Evolutionary conservation across 2,797 vertebrate genomes (phyloP).

Genomic region (Argya squamiceps): DNA sequence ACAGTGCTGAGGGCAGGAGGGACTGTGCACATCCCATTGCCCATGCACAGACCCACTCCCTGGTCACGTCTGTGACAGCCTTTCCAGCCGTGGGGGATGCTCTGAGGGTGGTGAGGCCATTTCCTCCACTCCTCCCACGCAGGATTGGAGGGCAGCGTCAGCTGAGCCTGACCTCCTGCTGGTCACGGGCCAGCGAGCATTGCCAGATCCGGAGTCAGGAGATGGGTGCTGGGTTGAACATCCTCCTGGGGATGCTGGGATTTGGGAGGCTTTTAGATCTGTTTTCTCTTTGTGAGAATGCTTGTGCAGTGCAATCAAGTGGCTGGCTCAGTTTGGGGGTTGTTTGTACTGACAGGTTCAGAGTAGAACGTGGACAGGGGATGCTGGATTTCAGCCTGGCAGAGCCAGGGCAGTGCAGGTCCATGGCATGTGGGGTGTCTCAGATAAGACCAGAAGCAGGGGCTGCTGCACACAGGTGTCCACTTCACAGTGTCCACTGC

Average conservation of each 20-base stretch:
- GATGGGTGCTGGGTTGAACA: not conserved
- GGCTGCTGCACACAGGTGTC: not conserved
- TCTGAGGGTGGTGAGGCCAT: not conserved
- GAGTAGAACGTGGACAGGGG: not conserved
- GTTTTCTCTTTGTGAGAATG: not conserved
- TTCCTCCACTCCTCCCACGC: not conserved
- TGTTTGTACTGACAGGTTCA: not conserved
- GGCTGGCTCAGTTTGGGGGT: not conserved
- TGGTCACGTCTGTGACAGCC: not conserved
- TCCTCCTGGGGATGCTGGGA: not conserved
- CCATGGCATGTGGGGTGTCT: rapidly evolving
- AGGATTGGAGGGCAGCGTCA: not conserved
- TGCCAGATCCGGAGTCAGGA: rapidly evolving
- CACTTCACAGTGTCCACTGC: not conserved
- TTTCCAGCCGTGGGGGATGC: not conserved
- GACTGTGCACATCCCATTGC: not conserved
- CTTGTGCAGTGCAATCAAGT: rapidly evolving
- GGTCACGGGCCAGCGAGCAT: not conserved
- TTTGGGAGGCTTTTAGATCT: not conserved
- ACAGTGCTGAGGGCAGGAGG: not conserved
- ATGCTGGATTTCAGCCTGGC: not conserved
- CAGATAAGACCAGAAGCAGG: not conserved
- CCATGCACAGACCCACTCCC: not conserved
- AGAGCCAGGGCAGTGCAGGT: not conserved
- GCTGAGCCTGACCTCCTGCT: not conserved